Percentiles rank a stretch among this genome's conserved stretches.
These are phyloP conservation scores for Heptranchias perlo DNA, from an alignment of 2,113 vertebrate genomes.

Conservation along the genomic window DNA sequence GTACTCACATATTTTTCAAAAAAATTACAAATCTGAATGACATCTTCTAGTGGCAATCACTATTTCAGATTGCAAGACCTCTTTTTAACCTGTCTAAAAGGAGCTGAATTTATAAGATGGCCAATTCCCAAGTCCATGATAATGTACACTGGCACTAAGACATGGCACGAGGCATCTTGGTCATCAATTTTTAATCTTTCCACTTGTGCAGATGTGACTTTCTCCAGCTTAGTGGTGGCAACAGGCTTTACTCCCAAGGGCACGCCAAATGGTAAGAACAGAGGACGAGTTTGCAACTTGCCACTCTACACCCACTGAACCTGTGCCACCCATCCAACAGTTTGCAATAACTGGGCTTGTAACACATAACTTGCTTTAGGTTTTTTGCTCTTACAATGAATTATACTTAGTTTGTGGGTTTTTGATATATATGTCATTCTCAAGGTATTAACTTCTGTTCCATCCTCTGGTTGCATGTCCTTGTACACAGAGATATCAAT, in stretches of 20 bases:
- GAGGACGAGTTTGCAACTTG: background rate
- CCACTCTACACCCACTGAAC: background rate
- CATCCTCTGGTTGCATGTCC: background rate
- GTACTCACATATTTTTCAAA: background rate
- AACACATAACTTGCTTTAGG: background rate
- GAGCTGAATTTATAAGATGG: conserved; percentile 6
- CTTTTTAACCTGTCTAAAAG: background rate
- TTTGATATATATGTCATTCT: background rate
- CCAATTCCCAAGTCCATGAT: background rate
- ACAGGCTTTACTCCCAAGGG: background rate
- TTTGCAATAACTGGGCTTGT: background rate
- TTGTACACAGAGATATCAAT: background rate
- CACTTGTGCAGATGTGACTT: background rate
- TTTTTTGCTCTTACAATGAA: background rate
- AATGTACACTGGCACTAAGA: background rate
- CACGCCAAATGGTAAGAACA: background rate
- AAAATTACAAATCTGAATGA: background rate
- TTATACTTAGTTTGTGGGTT: background rate
- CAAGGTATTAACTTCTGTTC: background rate
- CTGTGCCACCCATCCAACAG: background rate
- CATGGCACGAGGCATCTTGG: background rate
- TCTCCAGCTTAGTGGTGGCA: background rate
- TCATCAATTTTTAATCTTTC: background rate
- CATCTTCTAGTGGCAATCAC: background rate
- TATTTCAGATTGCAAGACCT: background rate